Percentiles rank a stretch among this genome's conserved stretches.
phyloP scores from a whole-genome alignment of 2,888 invertebrate genomes.

The Polylopha cassiicola region DNA sequence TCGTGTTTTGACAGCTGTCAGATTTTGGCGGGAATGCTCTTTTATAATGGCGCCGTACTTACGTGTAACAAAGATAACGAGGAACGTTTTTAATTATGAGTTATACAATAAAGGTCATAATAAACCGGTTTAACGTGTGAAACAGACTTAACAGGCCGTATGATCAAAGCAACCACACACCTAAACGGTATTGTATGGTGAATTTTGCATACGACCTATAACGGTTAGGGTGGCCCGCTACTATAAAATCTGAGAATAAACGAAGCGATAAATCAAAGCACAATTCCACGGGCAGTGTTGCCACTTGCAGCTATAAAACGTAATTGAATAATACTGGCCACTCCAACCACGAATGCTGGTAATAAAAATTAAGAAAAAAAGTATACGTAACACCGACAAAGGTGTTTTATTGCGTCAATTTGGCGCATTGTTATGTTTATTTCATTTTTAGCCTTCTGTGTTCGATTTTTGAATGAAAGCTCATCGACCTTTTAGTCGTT shows the following conservation, averaged over 20 bases:
- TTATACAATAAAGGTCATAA: too few species aligned
- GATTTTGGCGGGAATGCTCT: conserved; percentile 19
- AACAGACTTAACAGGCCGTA: too few species aligned
- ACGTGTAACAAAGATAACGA: not conserved
- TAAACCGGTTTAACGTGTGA: too few species aligned
- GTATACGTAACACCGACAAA: conserved; percentile 25
- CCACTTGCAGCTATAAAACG: conserved; percentile 56
- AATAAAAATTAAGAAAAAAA: conserved; percentile 47
- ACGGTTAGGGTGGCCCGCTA: conserved; percentile 36
- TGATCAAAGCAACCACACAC: too few species aligned
- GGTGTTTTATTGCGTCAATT: conserved; percentile 30
- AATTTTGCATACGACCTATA: conserved; percentile 26
- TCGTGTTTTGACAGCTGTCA: conserved; percentile 37
- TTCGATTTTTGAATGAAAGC: conserved; percentile 8
- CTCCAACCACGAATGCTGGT: conserved; percentile 37
- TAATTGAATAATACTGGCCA: conserved; percentile 61
- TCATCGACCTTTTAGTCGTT: too few species aligned
- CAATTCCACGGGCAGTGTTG: conserved; percentile 50
- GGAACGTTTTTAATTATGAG: too few species aligned
- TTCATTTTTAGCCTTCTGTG: conserved; percentile 20
- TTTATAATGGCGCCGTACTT: conserved; percentile 4
- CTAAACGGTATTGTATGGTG: too few species aligned
- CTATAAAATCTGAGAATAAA: conserved; percentile 53
- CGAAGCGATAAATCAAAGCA: conserved; percentile 59
- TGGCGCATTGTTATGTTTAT: conserved; percentile 31